Conservation (phyloP, 1,140 invertebrate genomes). For the Caenorhabditis tropicalis region DNA sequence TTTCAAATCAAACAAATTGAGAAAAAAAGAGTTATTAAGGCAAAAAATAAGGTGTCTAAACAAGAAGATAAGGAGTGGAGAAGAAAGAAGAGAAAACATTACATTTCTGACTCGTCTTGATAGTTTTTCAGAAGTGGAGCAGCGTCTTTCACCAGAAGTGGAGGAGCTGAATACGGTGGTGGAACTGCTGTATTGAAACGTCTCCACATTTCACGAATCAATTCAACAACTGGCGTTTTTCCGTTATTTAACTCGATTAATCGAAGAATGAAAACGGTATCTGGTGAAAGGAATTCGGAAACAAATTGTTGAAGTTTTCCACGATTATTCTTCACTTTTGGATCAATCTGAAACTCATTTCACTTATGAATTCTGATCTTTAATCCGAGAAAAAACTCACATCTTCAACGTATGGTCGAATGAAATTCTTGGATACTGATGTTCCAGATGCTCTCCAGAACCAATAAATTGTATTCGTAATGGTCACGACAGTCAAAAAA, state of each 20-base stretch:
- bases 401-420: constrained; percentile 62
- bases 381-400: constrained; percentile 15
- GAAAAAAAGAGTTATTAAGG: constrained; percentile 22
- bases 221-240: constrained; percentile 55
- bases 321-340: constrained; percentile 53
- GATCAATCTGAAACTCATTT: constrained; percentile 62
- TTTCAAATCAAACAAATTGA: neutral
- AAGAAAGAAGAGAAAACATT: neutral
- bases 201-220: constrained; percentile 63
- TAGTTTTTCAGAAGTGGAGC: constrained; percentile 24
- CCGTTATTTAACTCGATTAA: constrained; percentile 66
- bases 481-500: constrained; percentile 60
- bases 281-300: constrained; percentile 65
- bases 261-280: constrained; percentile 72
- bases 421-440: constrained; percentile 55
- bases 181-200: constrained; percentile 24
- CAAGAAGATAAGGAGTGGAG: neutral
- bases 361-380: neutral
- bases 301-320: constrained; percentile 65
- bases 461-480: constrained; percentile 61
- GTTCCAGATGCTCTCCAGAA: constrained; percentile 49
- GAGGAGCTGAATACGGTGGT: constrained; percentile 39
- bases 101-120: constrained; percentile 27
- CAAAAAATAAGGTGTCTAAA: constrained; percentile 24
- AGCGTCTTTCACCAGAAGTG: constrained; percentile 22